Percentiles rank a stretch among this genome's conserved stretches.
Conservation (phyloP, 2,113 vertebrate genomes). For the Rhea pennata region DNA sequence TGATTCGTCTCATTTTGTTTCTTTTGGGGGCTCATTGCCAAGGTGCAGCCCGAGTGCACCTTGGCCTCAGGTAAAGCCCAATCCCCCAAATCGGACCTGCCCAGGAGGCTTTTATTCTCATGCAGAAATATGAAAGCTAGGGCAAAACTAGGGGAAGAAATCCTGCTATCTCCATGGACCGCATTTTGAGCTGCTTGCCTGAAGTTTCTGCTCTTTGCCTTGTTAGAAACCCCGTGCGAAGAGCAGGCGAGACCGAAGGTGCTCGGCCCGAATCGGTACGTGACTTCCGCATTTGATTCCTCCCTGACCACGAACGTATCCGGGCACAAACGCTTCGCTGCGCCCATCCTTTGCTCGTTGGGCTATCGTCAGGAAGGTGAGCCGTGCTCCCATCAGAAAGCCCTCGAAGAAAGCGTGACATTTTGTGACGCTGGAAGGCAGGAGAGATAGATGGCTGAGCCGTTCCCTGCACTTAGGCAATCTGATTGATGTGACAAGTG, state of each 20-base stretch:
- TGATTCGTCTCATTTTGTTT: not conserved
- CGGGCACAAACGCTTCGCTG: not conserved
- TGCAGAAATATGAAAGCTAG: not conserved
- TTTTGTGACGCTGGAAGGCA: not conserved
- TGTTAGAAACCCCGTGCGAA: not conserved
- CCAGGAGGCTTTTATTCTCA: not conserved
- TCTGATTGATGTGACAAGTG: not conserved
- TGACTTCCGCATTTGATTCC: not conserved
- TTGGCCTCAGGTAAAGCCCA: not conserved
- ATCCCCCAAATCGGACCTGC: not conserved
- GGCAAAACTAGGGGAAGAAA: not conserved
- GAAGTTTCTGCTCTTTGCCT: not conserved
- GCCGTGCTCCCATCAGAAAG: accelerated
- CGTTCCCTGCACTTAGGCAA: not conserved
- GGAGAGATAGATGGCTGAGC: not conserved
- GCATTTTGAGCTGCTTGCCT: not conserved
- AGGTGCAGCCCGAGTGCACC: no score
- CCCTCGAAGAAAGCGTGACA: accelerated
- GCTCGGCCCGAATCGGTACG: not conserved
- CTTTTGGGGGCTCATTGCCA: no score
- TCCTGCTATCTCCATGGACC: not conserved
- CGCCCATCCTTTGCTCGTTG: not conserved
- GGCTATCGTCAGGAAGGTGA: not conserved
- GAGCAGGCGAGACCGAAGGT: not conserved
- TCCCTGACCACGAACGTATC: not conserved